Conservation (phyloP, 2,888 invertebrate species). For the Diadromus collaris region DNA sequence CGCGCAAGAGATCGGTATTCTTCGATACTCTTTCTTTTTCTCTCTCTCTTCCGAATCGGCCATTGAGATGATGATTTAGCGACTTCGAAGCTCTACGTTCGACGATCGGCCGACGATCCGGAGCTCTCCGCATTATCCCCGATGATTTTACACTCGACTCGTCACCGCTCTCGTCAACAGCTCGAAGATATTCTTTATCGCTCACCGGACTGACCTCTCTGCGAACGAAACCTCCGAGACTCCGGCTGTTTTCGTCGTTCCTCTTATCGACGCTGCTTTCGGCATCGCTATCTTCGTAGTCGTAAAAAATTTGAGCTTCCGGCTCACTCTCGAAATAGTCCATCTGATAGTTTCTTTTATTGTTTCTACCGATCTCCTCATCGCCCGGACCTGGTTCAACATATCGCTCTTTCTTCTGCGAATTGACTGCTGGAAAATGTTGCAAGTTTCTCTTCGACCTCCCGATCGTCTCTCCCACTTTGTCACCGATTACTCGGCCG, state of each 20-base stretch:
- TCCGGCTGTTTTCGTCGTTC: constrained; percentile 34
- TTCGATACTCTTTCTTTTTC: neutral
- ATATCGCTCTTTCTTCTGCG: neutral
- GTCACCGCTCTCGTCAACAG: neutral
- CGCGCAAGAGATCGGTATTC: neutral
- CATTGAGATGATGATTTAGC: neutral
- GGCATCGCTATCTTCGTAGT: constrained; percentile 40
- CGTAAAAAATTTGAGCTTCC: constrained; percentile 46
- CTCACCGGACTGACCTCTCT: constrained; percentile 1
- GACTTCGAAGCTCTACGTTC: constrained; percentile 5
- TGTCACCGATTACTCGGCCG: neutral
- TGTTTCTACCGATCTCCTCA: neutral
- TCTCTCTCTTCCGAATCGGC: neutral
- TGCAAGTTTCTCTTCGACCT: constrained; percentile 26
- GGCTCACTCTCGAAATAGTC: constrained; percentile 1
- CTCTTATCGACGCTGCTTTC: neutral
- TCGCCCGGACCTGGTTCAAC: neutral
- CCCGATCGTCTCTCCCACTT: neutral
- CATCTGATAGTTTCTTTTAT: constrained; percentile 21
- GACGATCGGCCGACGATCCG: neutral
- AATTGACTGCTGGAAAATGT: constrained; percentile 8
- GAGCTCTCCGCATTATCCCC: neutral
- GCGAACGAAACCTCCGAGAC: neutral
- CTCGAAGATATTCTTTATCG: neutral
- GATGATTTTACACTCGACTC: neutral